Evolutionary conservation across 2,888 invertebrate species (phyloP), one percentile per base, ranked within the genome.

Genomic region (Hemicrepidius hirtus): DNA sequence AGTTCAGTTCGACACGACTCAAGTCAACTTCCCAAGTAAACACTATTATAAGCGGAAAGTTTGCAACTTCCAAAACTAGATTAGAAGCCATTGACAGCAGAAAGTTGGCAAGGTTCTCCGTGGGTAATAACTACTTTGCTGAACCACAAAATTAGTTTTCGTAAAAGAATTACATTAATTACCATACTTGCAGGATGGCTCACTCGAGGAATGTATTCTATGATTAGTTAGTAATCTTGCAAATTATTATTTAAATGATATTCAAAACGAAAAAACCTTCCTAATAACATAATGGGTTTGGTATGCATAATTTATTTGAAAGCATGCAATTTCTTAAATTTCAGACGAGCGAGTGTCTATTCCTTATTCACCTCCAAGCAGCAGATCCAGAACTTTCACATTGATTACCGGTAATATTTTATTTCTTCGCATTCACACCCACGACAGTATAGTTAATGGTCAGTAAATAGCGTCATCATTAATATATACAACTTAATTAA

Each of bases 11-110:
- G 57, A 37, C 37, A 49, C 63, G 67, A 60, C 60, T 49, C 62
- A 73, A n/a, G 60, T 64, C 68, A 71, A 76, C 71, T 76, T 71
- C 64, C 37, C 65, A 59, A 73, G 73, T 74, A 75, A 76, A 76
- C 76, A 74, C 71, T 66, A 72, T 76, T 73, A 68, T 71, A 66
- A 62, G 68, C 44, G 32, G 41, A 53, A 72, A 75, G 75, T 75
- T 75, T 62, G 67, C 44, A 70, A 75, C 75, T 75, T 66, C n/a
- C 66, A 60, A 44, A 73, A 75, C 70, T 75, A 73, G 72, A 75
- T 73, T 75, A 73, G 70, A 66, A 75, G 73, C 75, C 63, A 75
- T 72, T 70, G 68, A 66, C 70, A 66, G 66, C 63, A 46, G 49
- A 69, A 73, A 73, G 53, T 75, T 75, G 44, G 63, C 70, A 57